These are phyloP conservation scores for Zygogramma bicolorata DNA, from an alignment of 2,888 invertebrate species.

Conservation along the genomic window DNA sequence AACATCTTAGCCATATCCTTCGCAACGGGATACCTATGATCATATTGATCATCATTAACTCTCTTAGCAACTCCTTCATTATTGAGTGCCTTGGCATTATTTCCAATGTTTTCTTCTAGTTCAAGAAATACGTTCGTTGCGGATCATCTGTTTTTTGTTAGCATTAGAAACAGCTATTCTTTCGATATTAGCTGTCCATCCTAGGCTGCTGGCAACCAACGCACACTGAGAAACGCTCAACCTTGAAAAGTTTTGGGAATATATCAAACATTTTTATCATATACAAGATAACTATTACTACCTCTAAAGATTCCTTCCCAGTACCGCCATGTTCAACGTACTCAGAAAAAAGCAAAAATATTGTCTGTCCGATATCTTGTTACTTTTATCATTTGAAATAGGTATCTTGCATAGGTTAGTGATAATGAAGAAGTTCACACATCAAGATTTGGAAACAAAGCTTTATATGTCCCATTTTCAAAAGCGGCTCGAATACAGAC, in stretches of 20 bases:
- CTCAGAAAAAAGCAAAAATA: too few relatives aligned
- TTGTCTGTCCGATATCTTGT: too few relatives aligned
- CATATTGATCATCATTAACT: constrained; percentile 82
- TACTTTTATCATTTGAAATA: too few relatives aligned
- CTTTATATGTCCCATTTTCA: constrained; percentile 4
- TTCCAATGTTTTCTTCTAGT: constrained; percentile 97
- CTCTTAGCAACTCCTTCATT: constrained; percentile 89
- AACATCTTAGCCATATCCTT: constrained; percentile 89
- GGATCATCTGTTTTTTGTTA: constrained; percentile 97
- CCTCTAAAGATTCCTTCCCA: too few relatives aligned
- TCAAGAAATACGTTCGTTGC: constrained; percentile 88
- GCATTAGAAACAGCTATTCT: constrained; percentile 94
- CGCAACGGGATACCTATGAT: constrained; percentile 82
- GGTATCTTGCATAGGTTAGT: too few relatives aligned
- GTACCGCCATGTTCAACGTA: too few relatives aligned
- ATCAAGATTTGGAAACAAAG: too few relatives aligned
- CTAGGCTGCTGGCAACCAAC: constrained; percentile 94
- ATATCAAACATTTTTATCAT: too few relatives aligned
- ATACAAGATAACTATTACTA: too few relatives aligned
- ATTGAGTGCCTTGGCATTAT: constrained; percentile 98
- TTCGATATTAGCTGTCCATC: constrained; percentile 99
- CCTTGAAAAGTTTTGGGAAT: constrained; percentile 19
- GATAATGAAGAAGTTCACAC: too few relatives aligned
- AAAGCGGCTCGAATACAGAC: not conserved
- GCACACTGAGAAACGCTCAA: constrained; percentile 95